phyloP scores from a whole-genome alignment of 2,113 vertebrate species.

The Zonotrichia leucophrys region DNA sequence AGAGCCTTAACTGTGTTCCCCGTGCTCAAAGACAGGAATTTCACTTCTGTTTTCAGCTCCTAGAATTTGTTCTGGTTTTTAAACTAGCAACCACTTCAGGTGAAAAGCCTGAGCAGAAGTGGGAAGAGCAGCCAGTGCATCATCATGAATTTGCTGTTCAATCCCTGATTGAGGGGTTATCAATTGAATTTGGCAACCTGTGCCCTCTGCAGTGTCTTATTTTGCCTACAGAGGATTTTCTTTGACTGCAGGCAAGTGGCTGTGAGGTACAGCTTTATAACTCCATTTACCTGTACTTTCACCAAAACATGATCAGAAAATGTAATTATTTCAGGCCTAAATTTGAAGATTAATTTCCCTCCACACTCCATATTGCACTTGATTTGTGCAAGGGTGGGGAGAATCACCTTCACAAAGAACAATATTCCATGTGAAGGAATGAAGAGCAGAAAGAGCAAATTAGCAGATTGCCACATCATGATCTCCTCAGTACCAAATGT shows the following conservation, averaged over 20 bases:
- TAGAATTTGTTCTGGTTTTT: not conserved
- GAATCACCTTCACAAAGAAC: not conserved
- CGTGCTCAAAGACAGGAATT: not conserved
- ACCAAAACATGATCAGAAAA: not conserved
- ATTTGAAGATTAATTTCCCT: not conserved
- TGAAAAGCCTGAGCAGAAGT: not conserved
- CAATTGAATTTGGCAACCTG: not conserved
- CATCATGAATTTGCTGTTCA: not conserved
- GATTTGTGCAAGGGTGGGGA: not conserved
- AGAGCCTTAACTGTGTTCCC: not conserved
- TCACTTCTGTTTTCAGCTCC: not conserved
- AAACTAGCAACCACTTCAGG: not conserved
- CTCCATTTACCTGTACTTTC: not conserved
- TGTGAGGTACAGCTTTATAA: not conserved
- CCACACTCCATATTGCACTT: not conserved
- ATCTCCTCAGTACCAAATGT: not conserved
- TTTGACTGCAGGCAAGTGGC: not conserved
- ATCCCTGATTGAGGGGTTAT: not conserved
- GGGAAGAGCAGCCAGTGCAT: not conserved
- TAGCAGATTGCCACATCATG: not conserved
- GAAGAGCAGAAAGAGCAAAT: not conserved
- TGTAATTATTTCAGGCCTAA: not conserved
- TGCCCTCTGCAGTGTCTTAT: not conserved
- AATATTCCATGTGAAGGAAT: not conserved
- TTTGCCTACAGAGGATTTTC: not conserved